phyloP scores from a whole-genome alignment of 2,797 vertebrate species.

The Antrozous pallidus region DNA sequence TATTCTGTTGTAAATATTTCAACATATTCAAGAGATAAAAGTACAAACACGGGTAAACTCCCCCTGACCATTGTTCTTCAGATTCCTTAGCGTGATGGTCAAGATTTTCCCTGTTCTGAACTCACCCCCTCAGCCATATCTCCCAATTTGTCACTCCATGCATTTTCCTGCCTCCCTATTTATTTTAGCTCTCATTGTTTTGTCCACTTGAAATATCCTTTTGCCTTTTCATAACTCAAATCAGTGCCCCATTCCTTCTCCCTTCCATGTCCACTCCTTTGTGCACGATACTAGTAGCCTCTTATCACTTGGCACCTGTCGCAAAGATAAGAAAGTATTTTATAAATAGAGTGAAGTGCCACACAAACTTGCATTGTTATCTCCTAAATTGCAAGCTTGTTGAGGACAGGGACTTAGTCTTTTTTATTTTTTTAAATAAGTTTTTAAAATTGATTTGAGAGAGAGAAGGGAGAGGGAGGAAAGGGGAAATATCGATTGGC shows the following conservation, averaged over 20 bases:
- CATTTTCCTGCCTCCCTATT: background rate
- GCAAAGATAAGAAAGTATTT: background rate
- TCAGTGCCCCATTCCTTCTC: background rate
- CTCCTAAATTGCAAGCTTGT: background rate
- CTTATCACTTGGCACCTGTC: background rate
- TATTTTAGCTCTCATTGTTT: background rate
- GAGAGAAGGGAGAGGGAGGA: too few relatives aligned
- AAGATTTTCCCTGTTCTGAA: background rate
- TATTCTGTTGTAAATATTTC: background rate
- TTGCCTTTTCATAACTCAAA: background rate
- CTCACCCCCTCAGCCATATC: background rate
- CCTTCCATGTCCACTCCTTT: background rate
- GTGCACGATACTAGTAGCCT: background rate
- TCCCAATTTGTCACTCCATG: background rate
- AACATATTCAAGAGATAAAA: background rate
- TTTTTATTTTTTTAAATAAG: too few relatives aligned
- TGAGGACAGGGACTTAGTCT: background rate
- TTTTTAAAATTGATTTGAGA: too few relatives aligned
- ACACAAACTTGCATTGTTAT: background rate
- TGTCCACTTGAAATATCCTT: background rate
- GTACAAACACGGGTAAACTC: background rate
- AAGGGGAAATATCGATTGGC: too few relatives aligned
- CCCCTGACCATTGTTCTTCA: background rate
- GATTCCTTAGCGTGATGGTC: background rate
- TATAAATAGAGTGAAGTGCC: background rate